Evolutionary conservation across 2,888 invertebrate genomes (phyloP).

Genomic region (Seira musarum): DNA sequence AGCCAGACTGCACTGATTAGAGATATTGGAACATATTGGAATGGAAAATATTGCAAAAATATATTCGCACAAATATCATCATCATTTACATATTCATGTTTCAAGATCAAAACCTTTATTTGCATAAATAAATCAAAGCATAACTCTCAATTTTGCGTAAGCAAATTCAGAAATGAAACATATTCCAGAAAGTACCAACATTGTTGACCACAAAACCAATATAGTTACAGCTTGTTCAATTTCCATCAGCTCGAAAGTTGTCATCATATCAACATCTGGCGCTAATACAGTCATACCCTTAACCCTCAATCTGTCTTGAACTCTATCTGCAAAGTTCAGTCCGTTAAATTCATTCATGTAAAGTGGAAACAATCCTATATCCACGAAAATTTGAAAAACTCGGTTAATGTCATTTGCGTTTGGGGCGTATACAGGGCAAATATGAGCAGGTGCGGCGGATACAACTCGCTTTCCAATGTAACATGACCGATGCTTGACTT

Average conservation of each 20-base stretch:
- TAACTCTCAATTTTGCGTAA: too few relatives aligned
- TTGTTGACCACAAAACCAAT: neutral
- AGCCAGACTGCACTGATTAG: too few relatives aligned
- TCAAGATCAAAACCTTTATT: too few relatives aligned
- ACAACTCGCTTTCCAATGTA: slow-evolving; percentile 2
- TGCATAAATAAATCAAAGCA: too few relatives aligned
- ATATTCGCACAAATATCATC: too few relatives aligned
- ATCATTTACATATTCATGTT: too few relatives aligned
- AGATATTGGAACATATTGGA: too few relatives aligned
- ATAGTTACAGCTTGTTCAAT: slow-evolving; percentile 11
- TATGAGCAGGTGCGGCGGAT: neutral
- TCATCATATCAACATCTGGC: slow-evolving; percentile 9
- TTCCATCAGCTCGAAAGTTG: slow-evolving; percentile 15
- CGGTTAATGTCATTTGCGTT: neutral
- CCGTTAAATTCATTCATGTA: neutral
- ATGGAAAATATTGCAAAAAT: too few relatives aligned
- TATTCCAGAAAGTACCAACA: neutral
- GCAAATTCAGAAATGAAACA: neutral
- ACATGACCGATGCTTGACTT: neutral
- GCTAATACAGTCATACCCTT: neutral
- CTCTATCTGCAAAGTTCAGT: neutral
- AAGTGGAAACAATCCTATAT: neutral
- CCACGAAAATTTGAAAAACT: slow-evolving; percentile 5
- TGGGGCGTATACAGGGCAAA: slow-evolving; percentile 18
- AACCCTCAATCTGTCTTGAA: slow-evolving; percentile 16